These are phyloP conservation scores for Tetranychus truncatus DNA, from an alignment of 2,888 invertebrate species.

Conservation along the genomic window DNA sequence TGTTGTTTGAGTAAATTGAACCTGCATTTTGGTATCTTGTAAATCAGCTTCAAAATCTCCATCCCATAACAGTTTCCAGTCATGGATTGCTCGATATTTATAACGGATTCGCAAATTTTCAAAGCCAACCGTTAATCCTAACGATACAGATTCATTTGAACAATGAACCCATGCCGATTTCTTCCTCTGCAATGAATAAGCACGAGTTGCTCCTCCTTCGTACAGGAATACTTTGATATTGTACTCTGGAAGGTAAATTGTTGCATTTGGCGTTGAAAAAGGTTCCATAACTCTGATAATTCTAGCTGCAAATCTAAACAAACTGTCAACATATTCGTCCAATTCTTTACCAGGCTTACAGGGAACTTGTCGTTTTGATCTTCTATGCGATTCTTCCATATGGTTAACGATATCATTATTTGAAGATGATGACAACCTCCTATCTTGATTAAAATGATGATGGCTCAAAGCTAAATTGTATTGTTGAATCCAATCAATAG, in stretches of 20 bases:
- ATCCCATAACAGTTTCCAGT: constrained; percentile 27
- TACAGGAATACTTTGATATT: constrained; percentile 26
- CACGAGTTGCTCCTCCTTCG: constrained; percentile 25
- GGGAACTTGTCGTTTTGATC: constrained; percentile 25
- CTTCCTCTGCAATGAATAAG: constrained; percentile 24
- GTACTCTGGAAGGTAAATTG: constrained; percentile 21
- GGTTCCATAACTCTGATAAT: constrained; percentile 28
- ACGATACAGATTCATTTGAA: constrained; percentile 24
- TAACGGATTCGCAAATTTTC: constrained; percentile 24
- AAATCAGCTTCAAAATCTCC: constrained; percentile 27
- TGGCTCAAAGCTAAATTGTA: background rate
- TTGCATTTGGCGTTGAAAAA: constrained; percentile 16
- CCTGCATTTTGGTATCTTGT: constrained; percentile 24
- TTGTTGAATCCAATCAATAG: background rate
- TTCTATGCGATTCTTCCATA: background rate
- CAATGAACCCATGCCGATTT: constrained; percentile 26
- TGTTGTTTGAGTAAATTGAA: constrained; percentile 26
- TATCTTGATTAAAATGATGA: background rate
- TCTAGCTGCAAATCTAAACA: constrained; percentile 26
- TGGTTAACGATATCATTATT: background rate
- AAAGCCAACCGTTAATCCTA: constrained; percentile 26
- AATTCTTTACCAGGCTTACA: constrained; percentile 27
- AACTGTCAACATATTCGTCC: constrained; percentile 28
- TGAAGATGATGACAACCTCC: background rate
- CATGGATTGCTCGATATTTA: constrained; percentile 27